A percentile compares a stretch with the other conserved stretches of the same genome.
phyloP scores from a whole-genome alignment of 2,797 vertebrate species.

The Psittacula echo region DNA sequence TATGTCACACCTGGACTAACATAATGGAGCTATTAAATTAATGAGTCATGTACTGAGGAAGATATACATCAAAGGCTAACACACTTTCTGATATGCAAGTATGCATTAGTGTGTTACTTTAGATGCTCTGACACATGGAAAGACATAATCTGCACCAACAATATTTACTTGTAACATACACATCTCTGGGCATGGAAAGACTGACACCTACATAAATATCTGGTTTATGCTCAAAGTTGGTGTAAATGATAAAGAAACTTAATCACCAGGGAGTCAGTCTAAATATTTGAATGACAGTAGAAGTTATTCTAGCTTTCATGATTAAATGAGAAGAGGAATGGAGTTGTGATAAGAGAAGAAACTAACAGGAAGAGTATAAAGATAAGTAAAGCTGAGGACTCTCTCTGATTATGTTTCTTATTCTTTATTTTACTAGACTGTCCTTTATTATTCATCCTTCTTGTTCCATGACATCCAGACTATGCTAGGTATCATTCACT shows the following conservation, averaged over 20 bases:
- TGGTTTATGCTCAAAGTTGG: not conserved
- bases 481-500: not conserved
- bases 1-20: slow-evolving; percentile 47
- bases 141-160: slow-evolving; percentile 9
- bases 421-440: not conserved
- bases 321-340: not conserved
- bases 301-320: not conserved
- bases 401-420: not conserved
- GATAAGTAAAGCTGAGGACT: not conserved
- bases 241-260: not conserved
- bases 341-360: not conserved
- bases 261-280: not conserved
- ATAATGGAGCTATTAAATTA: slow-evolving; percentile 71
- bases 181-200: not conserved
- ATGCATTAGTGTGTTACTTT: slow-evolving; percentile 20
- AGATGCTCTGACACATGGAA: not conserved
- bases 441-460: not conserved
- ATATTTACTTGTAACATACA: not conserved
- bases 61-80: slow-evolving; percentile 47
- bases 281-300: not conserved
- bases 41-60: slow-evolving; percentile 59
- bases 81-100: slow-evolving; percentile 30
- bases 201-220: not conserved
- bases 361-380: not conserved
- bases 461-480: not conserved